Percentiles rank a stretch among this genome's conserved stretches.
These are phyloP conservation scores for Plumapathes pennacea DNA, from an alignment of 92 coral and sea anemone genomes.

Conservation along the genomic window DNA sequence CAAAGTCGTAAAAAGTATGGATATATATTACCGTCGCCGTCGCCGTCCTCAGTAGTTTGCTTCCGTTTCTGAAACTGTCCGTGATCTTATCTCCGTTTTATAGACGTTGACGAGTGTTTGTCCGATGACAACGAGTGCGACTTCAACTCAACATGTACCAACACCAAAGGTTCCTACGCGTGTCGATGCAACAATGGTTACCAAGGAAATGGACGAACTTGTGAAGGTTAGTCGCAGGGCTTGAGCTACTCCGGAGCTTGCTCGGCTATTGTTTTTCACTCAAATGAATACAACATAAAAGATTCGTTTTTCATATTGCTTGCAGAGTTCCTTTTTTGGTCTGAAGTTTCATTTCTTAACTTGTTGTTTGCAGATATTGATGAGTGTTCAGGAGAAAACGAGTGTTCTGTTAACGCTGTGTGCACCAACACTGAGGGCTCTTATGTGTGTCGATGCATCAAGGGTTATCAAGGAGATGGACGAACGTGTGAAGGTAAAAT, in stretches of 20 bases:
- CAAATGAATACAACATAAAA: too few species aligned
- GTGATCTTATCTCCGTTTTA: too few species aligned
- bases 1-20: too few species aligned
- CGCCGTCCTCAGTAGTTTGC: not conserved
- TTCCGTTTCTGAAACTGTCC: too few species aligned
- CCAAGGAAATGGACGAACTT: conserved; percentile 50
- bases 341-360: not conserved
- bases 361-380: conserved; percentile 25
- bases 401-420: conserved; percentile 25
- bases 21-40: too few species aligned
- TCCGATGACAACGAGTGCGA: conserved; percentile 20
- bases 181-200: conserved; percentile 62
- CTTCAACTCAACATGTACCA: conserved; percentile 43
- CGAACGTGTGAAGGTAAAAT: conserved; percentile 37
- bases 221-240: conserved; percentile 57
- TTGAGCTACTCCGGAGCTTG: too few species aligned
- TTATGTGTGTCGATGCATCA: conserved; percentile 39
- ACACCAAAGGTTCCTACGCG: conserved; percentile 43
- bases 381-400: conserved; percentile 21
- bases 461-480: conserved; percentile 51
- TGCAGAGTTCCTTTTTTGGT: too few species aligned
- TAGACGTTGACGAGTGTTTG: conserved; percentile 61
- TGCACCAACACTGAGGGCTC: conserved; percentile 43
- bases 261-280: not conserved
- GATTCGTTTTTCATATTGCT: too few species aligned